Evolutionary conservation across 1,140 invertebrate species (phyloP), one percentile per base, ranked within the genome.

Genomic region (Neocloeon triangulifer): DNA sequence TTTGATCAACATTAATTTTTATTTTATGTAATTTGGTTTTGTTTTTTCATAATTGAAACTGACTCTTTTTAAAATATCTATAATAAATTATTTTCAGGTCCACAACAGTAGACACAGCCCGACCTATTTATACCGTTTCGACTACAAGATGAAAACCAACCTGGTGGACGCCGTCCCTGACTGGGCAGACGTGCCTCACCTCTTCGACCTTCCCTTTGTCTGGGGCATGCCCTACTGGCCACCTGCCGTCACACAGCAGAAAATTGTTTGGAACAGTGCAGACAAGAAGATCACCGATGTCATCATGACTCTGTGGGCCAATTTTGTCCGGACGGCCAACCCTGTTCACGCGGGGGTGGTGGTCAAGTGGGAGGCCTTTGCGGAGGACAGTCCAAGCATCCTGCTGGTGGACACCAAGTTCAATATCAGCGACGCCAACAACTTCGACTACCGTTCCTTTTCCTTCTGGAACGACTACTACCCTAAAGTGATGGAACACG

Each of bases 381-480:
- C 61, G 30, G 59, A 65, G 7, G 46, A 50, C 1, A 62, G 56
- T 30, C 72, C 72, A 1, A 61, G 64, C 0, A 61, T 72, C 38
- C 53, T 80, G 16, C 64, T 76, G 10, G 68, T 80, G 20, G 71
- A 78, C 41, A 62, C 64, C 29, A 74, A 62, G 37, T 71, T 76
- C 37, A 70, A 69, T 33, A 77, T 78, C 63, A 71, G 65, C 37
- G 60, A 68, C 33, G 42, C 62, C 1, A 53, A 48, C 1, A 59
- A 51, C 7, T 57, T 77, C 1, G 68, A 78, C 51, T 77, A 75
- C 43, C 73, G 70, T 43, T 64, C 70, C 6, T 61, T 79, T 37
- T 63, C 66, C 25, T 82, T 82, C 52, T 80, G 76, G 76, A 77
- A 75, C 42, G 62, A 75, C 21, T 76, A 77, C 43, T 80, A 75